Percentiles rank a stretch among this genome's conserved stretches.
These are phyloP conservation scores for Globodera ellingtonae DNA, from an alignment of 1,140 invertebrate genomes.

Conservation along the genomic window DNA sequence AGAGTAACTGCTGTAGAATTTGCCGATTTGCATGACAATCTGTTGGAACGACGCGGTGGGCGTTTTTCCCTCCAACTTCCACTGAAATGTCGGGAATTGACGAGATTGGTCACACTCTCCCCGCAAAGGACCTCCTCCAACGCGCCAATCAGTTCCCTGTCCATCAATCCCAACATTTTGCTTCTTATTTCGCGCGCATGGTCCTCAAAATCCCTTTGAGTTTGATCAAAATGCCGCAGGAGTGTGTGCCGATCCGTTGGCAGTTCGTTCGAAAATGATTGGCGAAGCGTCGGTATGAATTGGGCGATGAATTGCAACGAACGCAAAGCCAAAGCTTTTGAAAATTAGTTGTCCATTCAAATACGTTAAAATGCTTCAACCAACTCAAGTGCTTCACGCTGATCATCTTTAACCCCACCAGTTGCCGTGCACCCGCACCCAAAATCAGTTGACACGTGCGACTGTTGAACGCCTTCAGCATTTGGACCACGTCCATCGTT, in stretches of 20 bases:
- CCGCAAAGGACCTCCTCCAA: slow-evolving; percentile 45
- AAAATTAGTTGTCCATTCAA: background rate
- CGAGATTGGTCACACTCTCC: background rate
- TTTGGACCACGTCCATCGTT: slow-evolving; percentile 80
- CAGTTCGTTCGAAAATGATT: slow-evolving; percentile 68
- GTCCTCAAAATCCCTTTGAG: slow-evolving; percentile 78
- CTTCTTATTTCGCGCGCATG: slow-evolving; percentile 87
- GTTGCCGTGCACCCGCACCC: slow-evolving; percentile 88
- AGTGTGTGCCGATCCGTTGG: slow-evolving; percentile 66
- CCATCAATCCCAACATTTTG: slow-evolving; percentile 86
- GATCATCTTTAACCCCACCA: slow-evolving; percentile 92
- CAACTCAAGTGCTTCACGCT: slow-evolving; percentile 81
- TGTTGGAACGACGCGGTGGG: slow-evolving; percentile 87
- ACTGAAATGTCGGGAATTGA: slow-evolving; percentile 67
- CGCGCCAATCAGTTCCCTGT: slow-evolving; percentile 63
- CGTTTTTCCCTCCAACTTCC: slow-evolving; percentile 91
- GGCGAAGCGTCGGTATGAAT: slow-evolving; percentile 69
- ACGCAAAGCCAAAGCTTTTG: slow-evolving; percentile 79
- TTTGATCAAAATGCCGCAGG: slow-evolving; percentile 70
- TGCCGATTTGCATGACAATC: slow-evolving; percentile 83
- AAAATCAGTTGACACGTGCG: slow-evolving; percentile 88
- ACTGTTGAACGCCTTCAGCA: slow-evolving; percentile 85
- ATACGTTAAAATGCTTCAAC: background rate
- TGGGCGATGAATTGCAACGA: slow-evolving; percentile 75
- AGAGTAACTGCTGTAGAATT: slow-evolving; percentile 84